Evolutionary conservation across 2,888 invertebrate genomes (phyloP).

Genomic region (Vesta saturnalis): DNA sequence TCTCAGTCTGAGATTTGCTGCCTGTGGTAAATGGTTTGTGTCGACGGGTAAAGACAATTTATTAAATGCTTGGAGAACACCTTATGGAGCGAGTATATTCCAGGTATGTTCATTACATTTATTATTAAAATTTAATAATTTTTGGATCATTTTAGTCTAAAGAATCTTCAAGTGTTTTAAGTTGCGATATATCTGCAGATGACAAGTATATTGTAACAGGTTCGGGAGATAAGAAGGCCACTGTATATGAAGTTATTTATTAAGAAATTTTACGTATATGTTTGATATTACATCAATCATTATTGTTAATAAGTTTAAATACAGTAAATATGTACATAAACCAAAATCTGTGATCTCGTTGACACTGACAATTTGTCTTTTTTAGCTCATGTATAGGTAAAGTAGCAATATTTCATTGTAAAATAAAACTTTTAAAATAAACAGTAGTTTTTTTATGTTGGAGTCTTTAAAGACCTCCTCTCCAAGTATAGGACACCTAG

Average conservation of each 20-base stretch:
- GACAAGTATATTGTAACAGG: conserved; percentile 99
- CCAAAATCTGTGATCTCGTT: conserved; percentile 39
- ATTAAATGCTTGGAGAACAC: conserved; percentile 97
- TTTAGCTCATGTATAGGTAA: conserved; percentile 31
- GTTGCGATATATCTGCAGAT: conserved; percentile 97
- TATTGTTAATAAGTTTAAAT: conserved; percentile 30
- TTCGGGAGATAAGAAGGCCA: conserved; percentile 97
- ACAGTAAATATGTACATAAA: conserved; percentile 36
- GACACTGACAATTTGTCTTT: conserved; percentile 38
- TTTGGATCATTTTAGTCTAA: conserved; percentile 77
- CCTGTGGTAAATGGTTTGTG: conserved; percentile 98
- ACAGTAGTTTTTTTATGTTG: background rate
- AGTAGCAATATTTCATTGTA: conserved; percentile 23
- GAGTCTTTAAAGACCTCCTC: background rate
- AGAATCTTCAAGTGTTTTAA: conserved; percentile 96
- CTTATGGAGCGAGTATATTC: conserved; percentile 98
- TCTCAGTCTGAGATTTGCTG: conserved; percentile 92
- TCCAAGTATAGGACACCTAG: too few relatives aligned
- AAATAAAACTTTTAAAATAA: conserved; percentile 23
- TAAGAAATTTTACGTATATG: conserved; percentile 57
- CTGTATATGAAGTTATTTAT: conserved; percentile 95
- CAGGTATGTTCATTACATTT: conserved; percentile 74
- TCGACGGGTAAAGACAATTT: conserved; percentile 99
- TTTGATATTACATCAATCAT: conserved; percentile 22
- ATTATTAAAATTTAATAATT: background rate